Percentiles rank a stretch among this genome's conserved stretches.
These are phyloP conservation scores for Pelochelys cantorii DNA, from an alignment of 2,797 vertebrate genomes.

Conservation along the genomic window DNA sequence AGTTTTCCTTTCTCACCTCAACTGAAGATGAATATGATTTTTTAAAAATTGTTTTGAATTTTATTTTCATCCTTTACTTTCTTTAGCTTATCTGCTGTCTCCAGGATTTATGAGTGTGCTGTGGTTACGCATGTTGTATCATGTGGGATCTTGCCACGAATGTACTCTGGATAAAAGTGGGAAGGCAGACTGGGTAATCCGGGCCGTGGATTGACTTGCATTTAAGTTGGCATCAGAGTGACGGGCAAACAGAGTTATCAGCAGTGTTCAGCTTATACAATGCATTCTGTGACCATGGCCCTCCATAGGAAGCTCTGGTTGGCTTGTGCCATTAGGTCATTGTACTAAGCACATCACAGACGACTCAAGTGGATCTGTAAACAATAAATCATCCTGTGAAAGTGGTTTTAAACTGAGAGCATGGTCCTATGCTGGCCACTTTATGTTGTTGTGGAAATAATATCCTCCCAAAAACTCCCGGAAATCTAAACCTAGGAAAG, in stretches of 20 bases:
- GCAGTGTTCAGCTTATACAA: fast-evolving
- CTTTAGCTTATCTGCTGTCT: not conserved
- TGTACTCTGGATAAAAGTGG: not conserved
- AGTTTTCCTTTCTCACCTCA: not conserved
- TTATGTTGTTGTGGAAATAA: constrained; percentile 41
- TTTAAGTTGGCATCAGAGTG: not conserved
- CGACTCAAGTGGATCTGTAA: not conserved
- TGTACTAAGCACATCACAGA: not conserved
- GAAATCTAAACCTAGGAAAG: not conserved
- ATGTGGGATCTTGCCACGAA: not conserved
- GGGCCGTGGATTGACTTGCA: not conserved
- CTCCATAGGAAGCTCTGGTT: fast-evolving
- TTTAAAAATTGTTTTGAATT: not conserved
- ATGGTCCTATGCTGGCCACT: not conserved
- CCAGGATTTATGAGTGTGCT: not conserved
- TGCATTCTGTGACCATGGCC: not conserved
- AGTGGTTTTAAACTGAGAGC: not conserved
- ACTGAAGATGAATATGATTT: not conserved
- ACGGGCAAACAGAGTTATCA: not conserved
- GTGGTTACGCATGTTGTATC: not conserved
- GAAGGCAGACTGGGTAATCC: not conserved
- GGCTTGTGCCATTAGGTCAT: not conserved
- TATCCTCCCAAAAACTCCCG: constrained; percentile 31
- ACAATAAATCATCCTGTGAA: not conserved
- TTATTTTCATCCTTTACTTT: not conserved